Conservation (phyloP, 2,113 vertebrate species). For the Ifrita kowaldi region DNA sequence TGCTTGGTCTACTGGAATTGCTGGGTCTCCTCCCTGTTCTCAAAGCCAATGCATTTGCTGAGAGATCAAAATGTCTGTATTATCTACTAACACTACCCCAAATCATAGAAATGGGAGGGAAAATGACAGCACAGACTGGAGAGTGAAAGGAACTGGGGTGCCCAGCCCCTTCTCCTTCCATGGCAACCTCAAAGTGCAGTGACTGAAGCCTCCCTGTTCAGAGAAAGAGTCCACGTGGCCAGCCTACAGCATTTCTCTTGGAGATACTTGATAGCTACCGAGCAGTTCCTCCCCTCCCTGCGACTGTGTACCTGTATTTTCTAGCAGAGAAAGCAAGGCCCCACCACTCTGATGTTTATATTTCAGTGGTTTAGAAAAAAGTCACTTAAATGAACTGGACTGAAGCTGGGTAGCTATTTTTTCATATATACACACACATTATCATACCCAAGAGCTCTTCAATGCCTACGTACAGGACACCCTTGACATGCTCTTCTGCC, state of each 20-base stretch:
- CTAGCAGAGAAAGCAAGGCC: neutral
- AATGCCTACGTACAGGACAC: neutral
- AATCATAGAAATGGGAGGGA: neutral
- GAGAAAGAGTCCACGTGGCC: neutral
- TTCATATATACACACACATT: neutral
- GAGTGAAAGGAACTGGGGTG: neutral
- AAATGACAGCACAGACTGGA: neutral
- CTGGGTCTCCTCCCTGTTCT: neutral
- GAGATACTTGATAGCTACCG: neutral
- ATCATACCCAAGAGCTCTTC: neutral
- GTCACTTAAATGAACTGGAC: neutral
- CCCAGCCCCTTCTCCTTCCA: neutral
- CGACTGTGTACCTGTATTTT: neutral
- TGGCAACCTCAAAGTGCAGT: neutral
- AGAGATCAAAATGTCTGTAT: neutral
- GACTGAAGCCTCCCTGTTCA: neutral
- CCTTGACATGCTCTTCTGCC: neutral
- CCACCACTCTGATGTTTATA: neutral
- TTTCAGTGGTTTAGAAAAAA: neutral
- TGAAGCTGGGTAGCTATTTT: neutral
- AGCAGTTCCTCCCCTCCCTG: neutral
- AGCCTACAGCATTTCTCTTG: neutral
- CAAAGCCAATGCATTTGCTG: neutral
- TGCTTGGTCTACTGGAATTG: neutral
- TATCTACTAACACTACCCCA: neutral